These are phyloP conservation scores for Sesamia nonagrioides DNA, from an alignment of 1,140 invertebrate species.

Conservation along the genomic window DNA sequence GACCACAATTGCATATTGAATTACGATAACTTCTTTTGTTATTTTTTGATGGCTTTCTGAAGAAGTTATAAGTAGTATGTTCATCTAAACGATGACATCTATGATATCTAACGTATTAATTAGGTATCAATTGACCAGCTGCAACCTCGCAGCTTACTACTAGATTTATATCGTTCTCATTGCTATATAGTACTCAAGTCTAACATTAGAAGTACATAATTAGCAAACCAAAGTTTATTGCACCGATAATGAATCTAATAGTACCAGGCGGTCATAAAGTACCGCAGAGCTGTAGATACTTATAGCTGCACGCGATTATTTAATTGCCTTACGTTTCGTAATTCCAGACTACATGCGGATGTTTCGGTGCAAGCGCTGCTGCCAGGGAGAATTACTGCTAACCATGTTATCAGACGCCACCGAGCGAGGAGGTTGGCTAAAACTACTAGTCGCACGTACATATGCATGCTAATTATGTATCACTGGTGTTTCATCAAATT, in stretches of 20 bases:
- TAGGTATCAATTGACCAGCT: too few species aligned
- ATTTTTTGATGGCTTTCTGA: background rate
- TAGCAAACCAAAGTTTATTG: background rate
- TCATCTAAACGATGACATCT: too few species aligned
- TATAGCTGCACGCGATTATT: constrained; percentile 12
- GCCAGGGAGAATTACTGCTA: background rate
- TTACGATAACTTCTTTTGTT: background rate
- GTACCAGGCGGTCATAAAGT: constrained; percentile 18
- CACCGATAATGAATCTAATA: background rate
- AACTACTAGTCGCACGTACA: too few species aligned
- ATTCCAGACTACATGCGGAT: constrained; percentile 5
- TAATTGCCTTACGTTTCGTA: constrained; percentile 27
- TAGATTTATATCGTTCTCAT: background rate
- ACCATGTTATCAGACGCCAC: background rate
- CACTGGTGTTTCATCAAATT: too few species aligned
- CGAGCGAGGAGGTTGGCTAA: background rate
- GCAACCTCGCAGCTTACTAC: too few species aligned
- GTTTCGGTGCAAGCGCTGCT: background rate
- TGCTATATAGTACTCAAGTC: too few species aligned
- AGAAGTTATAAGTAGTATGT: background rate
- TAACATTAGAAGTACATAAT: background rate
- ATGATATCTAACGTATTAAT: background rate
- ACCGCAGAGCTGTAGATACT: constrained; percentile 4
- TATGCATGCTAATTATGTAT: too few species aligned
- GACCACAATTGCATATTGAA: constrained; percentile 21